Evolutionary conservation across 2,797 vertebrate genomes (phyloP).

Genomic region (Alectoris magna): DNA sequence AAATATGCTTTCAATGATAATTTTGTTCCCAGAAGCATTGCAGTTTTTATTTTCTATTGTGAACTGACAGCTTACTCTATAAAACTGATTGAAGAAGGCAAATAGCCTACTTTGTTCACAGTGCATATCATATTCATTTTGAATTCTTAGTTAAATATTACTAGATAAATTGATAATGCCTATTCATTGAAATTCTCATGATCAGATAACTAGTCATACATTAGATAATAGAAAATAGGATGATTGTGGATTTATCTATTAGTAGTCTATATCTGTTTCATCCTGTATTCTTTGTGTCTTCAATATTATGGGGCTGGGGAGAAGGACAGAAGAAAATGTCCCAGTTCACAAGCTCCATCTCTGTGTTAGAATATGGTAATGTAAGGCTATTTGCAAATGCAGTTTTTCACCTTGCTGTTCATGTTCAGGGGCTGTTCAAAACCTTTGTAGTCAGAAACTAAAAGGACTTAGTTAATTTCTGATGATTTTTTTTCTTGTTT

Average conservation of each 20-base stretch:
- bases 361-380: not conserved
- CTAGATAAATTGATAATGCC: not conserved
- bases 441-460: not conserved
- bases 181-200: not conserved
- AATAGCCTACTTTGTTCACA: not conserved
- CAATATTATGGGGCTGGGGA: not conserved
- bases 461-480: not conserved
- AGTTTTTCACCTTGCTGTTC: not conserved
- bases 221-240: not conserved
- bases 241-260: not conserved
- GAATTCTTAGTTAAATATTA: not conserved
- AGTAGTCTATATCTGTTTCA: not conserved
- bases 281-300: not conserved
- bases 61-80: not conserved
- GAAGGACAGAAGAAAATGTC: not conserved
- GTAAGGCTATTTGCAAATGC: not conserved
- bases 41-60: constrained; percentile 4
- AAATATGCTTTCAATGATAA: constrained; percentile 40
- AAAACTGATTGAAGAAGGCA: not conserved
- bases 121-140: not conserved
- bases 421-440: not conserved
- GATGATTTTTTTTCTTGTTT: not conserved
- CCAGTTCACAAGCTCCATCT: not conserved
- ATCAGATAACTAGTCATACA: not conserved
- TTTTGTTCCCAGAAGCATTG: not conserved